Base-by-base conservation (phyloP, 2,888 invertebrate species). In the Drosophila yooni region DNA sequence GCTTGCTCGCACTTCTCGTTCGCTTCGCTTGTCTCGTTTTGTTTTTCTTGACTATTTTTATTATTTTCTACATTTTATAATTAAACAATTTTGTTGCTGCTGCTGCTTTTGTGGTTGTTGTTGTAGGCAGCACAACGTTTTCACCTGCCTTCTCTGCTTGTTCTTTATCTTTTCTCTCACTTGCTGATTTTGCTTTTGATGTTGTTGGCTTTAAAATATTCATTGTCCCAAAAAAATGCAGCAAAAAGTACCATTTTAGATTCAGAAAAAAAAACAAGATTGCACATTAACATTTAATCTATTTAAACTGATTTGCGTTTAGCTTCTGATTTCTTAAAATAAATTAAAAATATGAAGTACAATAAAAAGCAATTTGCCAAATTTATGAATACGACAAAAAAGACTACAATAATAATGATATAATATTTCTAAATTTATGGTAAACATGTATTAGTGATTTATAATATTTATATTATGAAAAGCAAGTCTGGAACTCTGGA, bases 21-120 rank as follows among this genome's bases (percentile, higher is more conserved):
- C 21, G 46, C 46, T 15, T 46, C 15, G 21, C 46, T 13, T 46
- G 46, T 21, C 25, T 46, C 46, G 15, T 46, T 46, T 61, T 40
- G 69, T 65, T 64, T 63, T 58, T 69, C 73, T 70, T 68, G 70
- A 69, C 63, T 79, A 74, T 76, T 73, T 70, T 75, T 63, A 46
- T 72, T 87, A 38, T 56, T 76, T 85, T 82, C 78, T 83, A 84
- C 83, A 83, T 80, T 86, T 87, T 84, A 88, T 88, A 87, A 87
- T 86, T 88, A 88, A 87, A 87, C 86, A 86, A 86, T 88, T 88
- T 81, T 84, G 53, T 52, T 29, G 56, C 15, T 57, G 71, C 36
- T 54, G 50, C 27, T 68, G 60, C 34, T 61, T n/a, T 40, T 70
- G 36, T 56, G 52, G 29, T 34, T 69, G 27, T 57, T 52, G 36